Conservation (phyloP, 2,797 vertebrate genomes). For the Catostomus latipinnis region DNA sequence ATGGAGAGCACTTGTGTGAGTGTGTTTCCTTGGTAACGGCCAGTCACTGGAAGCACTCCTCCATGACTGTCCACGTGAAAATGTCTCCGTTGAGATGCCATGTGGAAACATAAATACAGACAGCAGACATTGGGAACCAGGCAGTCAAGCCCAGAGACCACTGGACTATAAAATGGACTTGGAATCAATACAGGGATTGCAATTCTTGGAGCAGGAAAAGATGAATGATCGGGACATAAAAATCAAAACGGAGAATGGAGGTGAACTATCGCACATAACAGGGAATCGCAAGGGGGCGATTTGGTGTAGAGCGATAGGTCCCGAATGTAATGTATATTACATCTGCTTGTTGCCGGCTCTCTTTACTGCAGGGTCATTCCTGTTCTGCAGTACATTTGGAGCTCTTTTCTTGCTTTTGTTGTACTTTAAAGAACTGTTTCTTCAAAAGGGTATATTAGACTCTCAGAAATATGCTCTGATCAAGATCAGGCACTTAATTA, state of each 20-base stretch:
- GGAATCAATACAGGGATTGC: conserved; percentile 49
- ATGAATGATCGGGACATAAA: conserved; percentile 56
- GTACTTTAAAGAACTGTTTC: no score
- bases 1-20: conserved; percentile 48
- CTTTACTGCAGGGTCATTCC: no score
- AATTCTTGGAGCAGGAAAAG: conserved; percentile 26
- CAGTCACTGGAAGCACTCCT: conserved; percentile 48
- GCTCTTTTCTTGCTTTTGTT: no score
- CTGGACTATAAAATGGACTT: conserved; percentile 73
- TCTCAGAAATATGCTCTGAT: no score
- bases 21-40: conserved; percentile 55
- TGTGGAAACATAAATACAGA: conserved; percentile 70
- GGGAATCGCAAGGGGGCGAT: neutral
- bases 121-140: conserved; percentile 61
- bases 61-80: conserved; percentile 57
- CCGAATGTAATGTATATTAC: neutral
- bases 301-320: neutral
- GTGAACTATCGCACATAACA: neutral
- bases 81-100: conserved; percentile 60
- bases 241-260: conserved; percentile 50
- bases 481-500: no score
- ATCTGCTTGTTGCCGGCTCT: neutral
- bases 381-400: no score
- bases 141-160: conserved; percentile 59
- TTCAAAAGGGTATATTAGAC: no score